Base-by-base conservation (phyloP, 2,797 vertebrate genomes). In the Aselliscus stoliczkanus region DNA sequence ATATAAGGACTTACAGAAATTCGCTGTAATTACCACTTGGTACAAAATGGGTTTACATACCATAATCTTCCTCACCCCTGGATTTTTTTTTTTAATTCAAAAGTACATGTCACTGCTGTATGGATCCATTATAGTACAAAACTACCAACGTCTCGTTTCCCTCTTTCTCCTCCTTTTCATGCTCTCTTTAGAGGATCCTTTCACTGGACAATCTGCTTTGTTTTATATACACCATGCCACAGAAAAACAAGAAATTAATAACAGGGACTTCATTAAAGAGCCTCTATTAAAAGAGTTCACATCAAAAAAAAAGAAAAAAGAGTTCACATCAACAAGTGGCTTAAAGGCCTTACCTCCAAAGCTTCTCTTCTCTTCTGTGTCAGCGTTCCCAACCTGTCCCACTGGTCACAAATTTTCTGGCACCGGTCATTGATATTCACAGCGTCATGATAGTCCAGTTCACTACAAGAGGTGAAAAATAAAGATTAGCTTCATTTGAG, bases 341-440 rank as follows among this genome's bases (percentile, higher is more conserved):
- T 21, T 60, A 10, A 15, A 88, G 85, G 31, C 39, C 65, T 98
- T 98, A 99, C 99, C 99, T 99, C 99, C 94, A 99, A 97, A 3
- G 99, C 98, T 88, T 99, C 99, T 96, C 99, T 99, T 93, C 99
- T 99, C 98, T 99, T 99, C 98, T 99, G 99, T 80, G 99, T 99
- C 84, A 99, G 98, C 3, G 99, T 99, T 94, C 99, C 99, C 98
- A 99, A 96, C 93, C 99, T 98, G 98, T 99, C 99, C 99, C 99
- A 99, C 98, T 99, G 98, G 98, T 99, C 99, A 97, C 99, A 99
- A 97, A 99, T 99, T 96, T 99, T 99, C 98, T 99, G 99, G 98
- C 99, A 99, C 85, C 99, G 99, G 72, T 99, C 99, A 96, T 99
- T 99, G 92, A 99, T 98, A 94, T 99, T 99, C 96, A 99, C 99